A percentile compares a stretch with the other conserved stretches of the same genome.
phyloP scores from a whole-genome alignment of 2,797 vertebrate species.

The Crocidura indochinensis region DNA sequence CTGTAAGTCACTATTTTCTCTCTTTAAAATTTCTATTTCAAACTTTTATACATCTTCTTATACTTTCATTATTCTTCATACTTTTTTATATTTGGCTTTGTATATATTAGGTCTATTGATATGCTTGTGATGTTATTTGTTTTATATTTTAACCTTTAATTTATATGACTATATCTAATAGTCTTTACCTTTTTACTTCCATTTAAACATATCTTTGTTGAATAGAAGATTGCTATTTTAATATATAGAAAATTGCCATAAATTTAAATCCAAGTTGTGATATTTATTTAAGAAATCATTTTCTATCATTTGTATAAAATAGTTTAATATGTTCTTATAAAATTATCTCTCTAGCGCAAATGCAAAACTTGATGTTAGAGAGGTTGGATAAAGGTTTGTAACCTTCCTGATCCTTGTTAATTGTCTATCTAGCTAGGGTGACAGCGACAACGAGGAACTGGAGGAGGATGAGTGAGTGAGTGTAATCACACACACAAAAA shows the following conservation, averaged over 20 bases:
- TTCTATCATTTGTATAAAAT: conserved; percentile 2
- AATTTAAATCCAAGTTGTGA: background rate
- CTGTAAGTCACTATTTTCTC: too few species aligned
- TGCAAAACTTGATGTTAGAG: background rate
- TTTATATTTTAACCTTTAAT: conserved; percentile 23
- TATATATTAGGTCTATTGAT: conserved; percentile 35
- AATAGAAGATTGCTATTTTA: background rate
- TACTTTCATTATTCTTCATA: too few species aligned
- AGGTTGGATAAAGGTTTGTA: too few species aligned
- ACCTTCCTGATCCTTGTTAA: too few species aligned
- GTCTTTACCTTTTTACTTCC: background rate
- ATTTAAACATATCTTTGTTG: too few species aligned
- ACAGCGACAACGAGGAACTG: too few species aligned
- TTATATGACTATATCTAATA: background rate
- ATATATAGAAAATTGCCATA: conserved; percentile 16
- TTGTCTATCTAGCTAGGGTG: too few species aligned
- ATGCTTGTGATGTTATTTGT: background rate
- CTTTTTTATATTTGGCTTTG: background rate
- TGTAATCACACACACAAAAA: too few species aligned
- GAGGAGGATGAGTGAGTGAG: too few species aligned
- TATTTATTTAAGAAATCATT: conserved; percentile 63
- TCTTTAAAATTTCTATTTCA: too few species aligned
- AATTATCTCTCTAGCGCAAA: background rate
- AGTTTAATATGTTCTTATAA: conserved; percentile 60
- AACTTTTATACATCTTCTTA: too few species aligned